Conservation (phyloP, 2,888 invertebrate species). For the Trichopria drosophilae region DNA sequence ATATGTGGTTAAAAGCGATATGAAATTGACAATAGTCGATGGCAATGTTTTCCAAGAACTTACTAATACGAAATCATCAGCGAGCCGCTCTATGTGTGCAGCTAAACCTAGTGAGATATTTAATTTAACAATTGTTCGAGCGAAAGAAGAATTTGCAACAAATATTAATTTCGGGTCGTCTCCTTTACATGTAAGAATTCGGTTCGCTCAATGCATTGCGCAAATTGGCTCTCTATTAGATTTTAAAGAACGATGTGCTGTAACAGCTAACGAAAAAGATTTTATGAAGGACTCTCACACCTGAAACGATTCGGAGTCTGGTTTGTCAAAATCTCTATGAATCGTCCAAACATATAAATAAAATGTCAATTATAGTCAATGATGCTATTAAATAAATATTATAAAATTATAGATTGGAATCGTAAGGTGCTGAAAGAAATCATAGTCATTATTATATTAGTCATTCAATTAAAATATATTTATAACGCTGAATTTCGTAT, state of each 20-base stretch:
- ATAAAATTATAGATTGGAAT: too few relatives aligned
- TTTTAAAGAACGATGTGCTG: neutral
- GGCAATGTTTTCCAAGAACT: constrained; percentile 1
- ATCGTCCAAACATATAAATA: too few relatives aligned
- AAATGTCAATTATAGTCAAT: too few relatives aligned
- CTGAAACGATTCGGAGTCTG: too few relatives aligned
- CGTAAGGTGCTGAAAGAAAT: too few relatives aligned
- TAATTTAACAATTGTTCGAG: neutral
- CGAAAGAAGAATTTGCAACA: neutral
- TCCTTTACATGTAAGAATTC: neutral
- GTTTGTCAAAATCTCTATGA: too few relatives aligned
- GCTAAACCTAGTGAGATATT: neutral
- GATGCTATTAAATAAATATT: too few relatives aligned
- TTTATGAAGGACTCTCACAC: constrained; percentile 1
- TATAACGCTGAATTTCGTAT: too few relatives aligned
- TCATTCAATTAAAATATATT: too few relatives aligned
- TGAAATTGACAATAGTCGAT: constrained; percentile 4
- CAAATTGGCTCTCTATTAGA: constrained; percentile 10
- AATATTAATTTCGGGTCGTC: too few relatives aligned
- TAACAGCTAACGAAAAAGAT: neutral
- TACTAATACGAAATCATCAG: neutral
- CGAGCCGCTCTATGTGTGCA: too few relatives aligned
- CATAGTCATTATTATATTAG: too few relatives aligned
- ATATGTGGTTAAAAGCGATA: neutral
- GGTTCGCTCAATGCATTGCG: constrained; percentile 2